Evolutionary conservation across 2,797 vertebrate genomes (phyloP), one percentile per base, ranked within the genome.

Genomic region (Manis javanica): DNA sequence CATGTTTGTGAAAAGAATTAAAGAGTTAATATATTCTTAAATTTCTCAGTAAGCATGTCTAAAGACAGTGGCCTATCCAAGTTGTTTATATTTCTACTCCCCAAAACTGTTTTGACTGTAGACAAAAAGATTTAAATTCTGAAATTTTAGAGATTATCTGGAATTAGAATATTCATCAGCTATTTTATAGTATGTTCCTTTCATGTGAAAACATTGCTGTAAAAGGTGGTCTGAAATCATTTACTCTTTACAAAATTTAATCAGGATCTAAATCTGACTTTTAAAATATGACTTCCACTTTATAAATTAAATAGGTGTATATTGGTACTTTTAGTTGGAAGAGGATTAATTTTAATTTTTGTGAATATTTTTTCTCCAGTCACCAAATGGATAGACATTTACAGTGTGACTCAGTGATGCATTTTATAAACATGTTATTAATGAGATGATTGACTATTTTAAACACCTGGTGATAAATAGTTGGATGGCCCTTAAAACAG

Each of bases 21-120:
- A 90, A 87, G 69, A 97, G 37, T 69, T 98, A 83, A 87, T 97
- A 95, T 96, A 5, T 96, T 96, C 71, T 97, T 63, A 1, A 91
- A 34, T 93, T 98, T 94, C 89, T 84, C 79, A 96, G 71, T 96
- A 91, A 97, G 31, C 84, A 42, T 97, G 89, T 94, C 37, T 93
- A 72, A n/a, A 85, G 42, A 97, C 55, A 95, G 64, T 82, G 31
- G 74, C 92, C 94, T 82, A 37, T 93, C 68, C 64, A 7, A 81
- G 18, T 97, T 92, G 98, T 98, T 98, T 94, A 97, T 96, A 31
- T 88, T 94, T 96, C 74, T 98, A 46, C 63, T 97, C 85, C 69
- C 87, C 74, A 71, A 49, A 24, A 66, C 46, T 57, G 42, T 90
- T 96, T 94, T 88, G 94, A 21, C 75, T 96, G 9, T 94, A 61